Evolutionary conservation across 1,140 invertebrate genomes (phyloP).

Genomic region (Paracyclopina nana): DNA sequence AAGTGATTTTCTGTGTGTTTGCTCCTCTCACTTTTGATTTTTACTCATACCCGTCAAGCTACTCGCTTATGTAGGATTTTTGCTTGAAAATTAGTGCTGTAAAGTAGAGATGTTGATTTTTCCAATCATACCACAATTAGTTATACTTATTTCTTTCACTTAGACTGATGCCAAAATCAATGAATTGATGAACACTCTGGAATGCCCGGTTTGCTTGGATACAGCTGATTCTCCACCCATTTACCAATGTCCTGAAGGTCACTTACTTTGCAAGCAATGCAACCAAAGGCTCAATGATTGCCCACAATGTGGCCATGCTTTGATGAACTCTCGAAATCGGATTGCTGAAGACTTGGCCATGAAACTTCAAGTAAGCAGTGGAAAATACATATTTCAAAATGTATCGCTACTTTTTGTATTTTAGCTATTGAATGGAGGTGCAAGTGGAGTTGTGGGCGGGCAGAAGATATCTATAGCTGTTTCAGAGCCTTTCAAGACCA

Average conservation of each 20-base stretch:
- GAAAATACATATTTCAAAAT: neutral
- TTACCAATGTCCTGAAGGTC: conserved; percentile 15
- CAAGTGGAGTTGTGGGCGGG: neutral
- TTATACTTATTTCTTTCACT: neutral
- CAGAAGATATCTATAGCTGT: conserved; percentile 1
- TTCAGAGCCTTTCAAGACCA: conserved; percentile 3
- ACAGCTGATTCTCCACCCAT: conserved; percentile 6
- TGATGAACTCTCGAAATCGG: conserved; percentile 13
- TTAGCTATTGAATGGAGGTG: neutral
- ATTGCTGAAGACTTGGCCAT: conserved; percentile 9
- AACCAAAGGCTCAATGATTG: conserved; percentile 7
- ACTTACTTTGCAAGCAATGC: conserved; percentile 13
- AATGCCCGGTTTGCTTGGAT: conserved; percentile 15
- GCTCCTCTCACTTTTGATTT: no score
- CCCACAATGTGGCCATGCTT: conserved; percentile 13
- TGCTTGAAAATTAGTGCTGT: no score
- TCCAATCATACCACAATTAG: neutral
- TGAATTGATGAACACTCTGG: conserved; percentile 12
- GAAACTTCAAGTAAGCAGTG: neutral
- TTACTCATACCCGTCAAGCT: no score
- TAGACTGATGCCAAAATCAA: conserved; percentile 1
- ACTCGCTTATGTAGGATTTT: no score
- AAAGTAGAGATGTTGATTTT: neutral
- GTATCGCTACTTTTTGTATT: neutral
- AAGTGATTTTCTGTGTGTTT: no score